phyloP scores from a whole-genome alignment of 2,797 vertebrate genomes.

The Hemitrygon akajei region DNA sequence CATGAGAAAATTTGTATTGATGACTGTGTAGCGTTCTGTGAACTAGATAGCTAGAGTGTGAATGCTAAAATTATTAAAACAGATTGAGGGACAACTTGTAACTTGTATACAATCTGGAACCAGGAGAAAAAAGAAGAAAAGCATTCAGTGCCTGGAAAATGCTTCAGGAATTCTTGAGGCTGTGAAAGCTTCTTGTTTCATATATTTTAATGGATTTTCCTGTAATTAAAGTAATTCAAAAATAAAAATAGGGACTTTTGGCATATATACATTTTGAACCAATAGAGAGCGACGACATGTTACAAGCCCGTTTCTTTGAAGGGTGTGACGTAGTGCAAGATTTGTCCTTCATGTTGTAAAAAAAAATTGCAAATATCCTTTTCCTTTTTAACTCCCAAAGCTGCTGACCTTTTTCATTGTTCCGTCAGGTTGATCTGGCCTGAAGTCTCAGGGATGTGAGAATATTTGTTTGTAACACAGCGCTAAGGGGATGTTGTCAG shows the following conservation, averaged over 20 bases:
- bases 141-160: not conserved
- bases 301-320: not conserved
- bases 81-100: not conserved
- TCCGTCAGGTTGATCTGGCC: not conserved
- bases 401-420: not conserved
- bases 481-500: not conserved
- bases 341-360: no score
- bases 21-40: no score
- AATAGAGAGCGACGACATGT: not conserved
- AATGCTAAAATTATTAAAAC: not conserved
- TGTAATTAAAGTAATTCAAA: not conserved
- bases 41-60: no score
- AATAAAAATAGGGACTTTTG: not conserved
- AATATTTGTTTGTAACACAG: not conserved
- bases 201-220: not conserved
- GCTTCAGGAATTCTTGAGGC: not conserved
- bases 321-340: no score
- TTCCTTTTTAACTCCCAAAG: not conserved
- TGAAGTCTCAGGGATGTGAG: not conserved
- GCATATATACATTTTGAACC: not conserved
- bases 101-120: not conserved
- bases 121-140: not conserved
- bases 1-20: no score
- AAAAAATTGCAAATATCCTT: no score
- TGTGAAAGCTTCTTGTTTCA: not conserved